A percentile compares a stretch with the other conserved stretches of the same genome.
Evolutionary conservation across 2,113 vertebrate genomes (phyloP).

Genomic region (Istiophorus platypterus): DNA sequence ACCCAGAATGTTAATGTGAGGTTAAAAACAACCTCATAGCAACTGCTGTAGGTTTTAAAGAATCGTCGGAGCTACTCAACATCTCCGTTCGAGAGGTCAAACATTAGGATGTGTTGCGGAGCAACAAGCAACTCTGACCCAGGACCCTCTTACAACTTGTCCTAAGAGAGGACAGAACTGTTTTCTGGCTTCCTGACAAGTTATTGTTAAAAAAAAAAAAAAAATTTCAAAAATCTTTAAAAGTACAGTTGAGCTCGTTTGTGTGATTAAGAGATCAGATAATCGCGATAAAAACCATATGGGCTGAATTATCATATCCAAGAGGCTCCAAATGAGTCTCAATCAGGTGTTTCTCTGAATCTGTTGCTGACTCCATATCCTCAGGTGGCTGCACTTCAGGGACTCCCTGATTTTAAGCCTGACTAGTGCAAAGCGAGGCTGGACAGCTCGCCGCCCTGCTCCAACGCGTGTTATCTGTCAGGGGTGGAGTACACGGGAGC

Average conservation of each 20-base stretch:
- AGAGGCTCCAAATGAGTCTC: slow-evolving; percentile 40
- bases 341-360: slow-evolving; percentile 63
- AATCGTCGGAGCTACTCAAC: too few relatives aligned
- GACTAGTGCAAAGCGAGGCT: slow-evolving; percentile 17
- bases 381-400: neutral
- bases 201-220: neutral
- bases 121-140: too few relatives aligned
- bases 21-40: too few relatives aligned
- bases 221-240: too few relatives aligned
- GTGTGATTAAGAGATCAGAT: neutral
- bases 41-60: too few relatives aligned
- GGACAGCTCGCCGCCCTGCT: slow-evolving; percentile 44
- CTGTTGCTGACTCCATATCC: slow-evolving; percentile 36
- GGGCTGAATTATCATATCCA: fast-evolving
- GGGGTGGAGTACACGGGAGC: slow-evolving; percentile 48
- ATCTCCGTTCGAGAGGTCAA: too few relatives aligned
- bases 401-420: neutral
- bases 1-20: too few relatives aligned
- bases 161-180: slow-evolving; percentile 28
- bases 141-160: too few relatives aligned
- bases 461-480: slow-evolving; percentile 20
- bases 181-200: neutral
- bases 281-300: neutral
- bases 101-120: too few relatives aligned
- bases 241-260: too few relatives aligned